Evolutionary conservation across 2,888 invertebrate species (phyloP), one percentile per base, ranked within the genome.

Genomic region (Neoscelio sp.): DNA sequence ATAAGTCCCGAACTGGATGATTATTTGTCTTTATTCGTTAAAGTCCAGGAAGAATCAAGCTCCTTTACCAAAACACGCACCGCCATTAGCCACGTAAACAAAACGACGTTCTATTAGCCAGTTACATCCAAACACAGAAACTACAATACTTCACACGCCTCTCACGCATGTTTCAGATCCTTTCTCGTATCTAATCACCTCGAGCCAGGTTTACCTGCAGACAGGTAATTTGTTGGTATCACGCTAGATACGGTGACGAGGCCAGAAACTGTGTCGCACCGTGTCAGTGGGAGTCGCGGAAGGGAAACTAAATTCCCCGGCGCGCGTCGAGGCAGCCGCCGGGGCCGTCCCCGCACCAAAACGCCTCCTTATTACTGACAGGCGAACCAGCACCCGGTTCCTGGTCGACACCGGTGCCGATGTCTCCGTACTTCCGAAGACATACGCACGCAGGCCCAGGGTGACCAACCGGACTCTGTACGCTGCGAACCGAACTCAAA

Each of bases 401-500:
- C 67, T 79, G 8, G 35, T 82, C 28, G 40, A 64, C 48, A 64
- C 62, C 0, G 62, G 48, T 1, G 62, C 62, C 8, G 62, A 64
- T 5, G 23, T 64, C n/a, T 64, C 35, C 15, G 62, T 48, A 1
- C 23, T 64, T 0, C 46, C 62, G 0, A 20, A n/a, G 8, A 0
- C 2, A n/a, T 2, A 13, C 30, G 23, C 26, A 0, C 13, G 26
- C 0, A 13, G 10, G n/a, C 5, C 20, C 13, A 20, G 2, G 12
- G 1, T 0, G 6, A 26, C 38, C 2, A 23, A 48, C n/a, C 12
- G 84, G 46, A 65, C 81, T 15, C 77, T 89, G 1, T 84, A 62
- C 58, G 89, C 88, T 3, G 89, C 88, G 0, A 89, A 90, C 52
- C 83, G 84, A 2, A 80, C 86, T 0, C 18, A 40, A 0, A 89